Percentiles rank a stretch among this genome's conserved stretches.
phyloP scores from a whole-genome alignment of 2,888 invertebrate species.

The Netelia virgata region DNA sequence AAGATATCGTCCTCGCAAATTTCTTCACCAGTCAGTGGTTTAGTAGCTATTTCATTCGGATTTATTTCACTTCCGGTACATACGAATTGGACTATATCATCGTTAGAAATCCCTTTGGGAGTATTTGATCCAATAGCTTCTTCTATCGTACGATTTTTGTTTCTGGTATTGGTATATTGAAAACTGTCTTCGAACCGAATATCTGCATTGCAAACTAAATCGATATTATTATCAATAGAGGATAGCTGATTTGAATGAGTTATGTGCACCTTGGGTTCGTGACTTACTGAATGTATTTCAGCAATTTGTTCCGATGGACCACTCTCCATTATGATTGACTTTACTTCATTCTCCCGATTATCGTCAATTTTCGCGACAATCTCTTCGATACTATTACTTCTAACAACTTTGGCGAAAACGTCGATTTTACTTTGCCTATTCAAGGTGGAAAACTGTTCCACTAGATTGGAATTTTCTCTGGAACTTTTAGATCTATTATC shows the following conservation, averaged over 20 bases:
- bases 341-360: not conserved
- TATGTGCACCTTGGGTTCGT: not conserved
- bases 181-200: not conserved
- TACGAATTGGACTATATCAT: slow-evolving; percentile 11
- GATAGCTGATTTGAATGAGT: slow-evolving; percentile 4
- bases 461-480: not conserved
- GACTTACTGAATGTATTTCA: not conserved
- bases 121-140: not conserved
- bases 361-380: not conserved
- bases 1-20: slow-evolving; percentile 43
- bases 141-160: not conserved
- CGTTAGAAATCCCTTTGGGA: not conserved
- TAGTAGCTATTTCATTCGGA: not conserved
- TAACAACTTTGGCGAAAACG: not conserved
- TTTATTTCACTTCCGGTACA: not conserved
- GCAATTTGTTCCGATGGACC: not conserved
- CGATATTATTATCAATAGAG: not conserved
- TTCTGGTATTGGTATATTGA: slow-evolving; percentile 7
- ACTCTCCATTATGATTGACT: not conserved
- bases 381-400: not conserved
- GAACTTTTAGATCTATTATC: slow-evolving; percentile 60
- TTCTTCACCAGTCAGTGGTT: slow-evolving; percentile 1
- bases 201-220: not conserved
- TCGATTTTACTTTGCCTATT: not conserved
- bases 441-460: slow-evolving; percentile 1